Base-by-base conservation (phyloP, 2,113 vertebrate species). In the Microcebus griseorufus region DNA sequence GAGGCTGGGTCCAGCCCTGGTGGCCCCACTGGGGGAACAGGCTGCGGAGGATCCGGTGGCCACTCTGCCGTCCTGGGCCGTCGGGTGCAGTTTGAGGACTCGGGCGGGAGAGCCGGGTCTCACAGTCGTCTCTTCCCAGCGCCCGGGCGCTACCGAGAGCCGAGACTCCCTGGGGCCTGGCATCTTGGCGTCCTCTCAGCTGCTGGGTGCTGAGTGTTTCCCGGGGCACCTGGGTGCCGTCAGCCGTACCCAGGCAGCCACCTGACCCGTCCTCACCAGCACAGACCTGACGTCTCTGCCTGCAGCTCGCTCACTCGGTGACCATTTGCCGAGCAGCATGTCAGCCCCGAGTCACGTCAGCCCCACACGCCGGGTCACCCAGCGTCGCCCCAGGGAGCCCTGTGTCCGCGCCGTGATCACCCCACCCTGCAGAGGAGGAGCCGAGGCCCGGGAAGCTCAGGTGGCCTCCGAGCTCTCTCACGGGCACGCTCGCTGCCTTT, bases 351-450 rank as follows among this genome's bases (percentile, higher is more conserved):
- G 3, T 18, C 64, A 34, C 18, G 6, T 20, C 65, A 72, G 6
- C 45, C 18, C 25, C 22, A 13, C 4, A 6, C 1, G 9, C 9
- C 1, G 8, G 9, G 5, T 14, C 34, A 22, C 13, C 75, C 27
- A 5, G 25, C 34, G 25, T n/a, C 10, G 34, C 8, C 75, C 27
- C n/a, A 6, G 0, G 6, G 37, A 2, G 0, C 11, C 62, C 37
- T 6, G 1, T 48, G 16, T 53, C 9, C 23, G 42, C 0, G 0
- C 84, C 10, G 4, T 14, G n/a, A 6, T 18, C 8, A 45, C 7
- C 3, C 29, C 37, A 8, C 37, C 32, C 42, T 27, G 10, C 27
- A 29, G 42, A 16, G 29, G 75, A n/a, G 32, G 29, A 80, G 13
- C 83, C 4, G 39, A 62, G 64, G 17, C 51, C 37, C 10, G 12